Evolutionary conservation across 2,888 invertebrate genomes (phyloP).

Genomic region (Cybosia mesomella): DNA sequence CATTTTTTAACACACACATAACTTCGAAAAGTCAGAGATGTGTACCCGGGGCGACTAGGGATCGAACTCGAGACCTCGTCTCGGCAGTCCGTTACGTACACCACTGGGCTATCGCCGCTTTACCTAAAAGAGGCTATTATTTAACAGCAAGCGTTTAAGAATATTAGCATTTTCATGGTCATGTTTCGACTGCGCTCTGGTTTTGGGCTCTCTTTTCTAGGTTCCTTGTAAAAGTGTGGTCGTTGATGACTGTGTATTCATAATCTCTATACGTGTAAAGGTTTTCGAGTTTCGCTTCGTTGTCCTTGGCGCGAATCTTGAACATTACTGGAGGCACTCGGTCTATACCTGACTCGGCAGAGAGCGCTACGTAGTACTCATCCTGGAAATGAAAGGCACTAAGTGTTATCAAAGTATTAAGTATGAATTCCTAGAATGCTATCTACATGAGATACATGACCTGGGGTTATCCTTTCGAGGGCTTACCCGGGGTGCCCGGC

Average conservation of each 20-base stretch:
- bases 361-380: slow-evolving; percentile 71
- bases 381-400: slow-evolving; percentile 63
- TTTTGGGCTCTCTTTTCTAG: slow-evolving; percentile 48
- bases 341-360: slow-evolving; percentile 75
- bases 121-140: too few relatives aligned
- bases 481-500: too few relatives aligned
- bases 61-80: too few relatives aligned
- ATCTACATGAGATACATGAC: too few relatives aligned
- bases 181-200: neutral
- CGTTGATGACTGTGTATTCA: slow-evolving; percentile 70
- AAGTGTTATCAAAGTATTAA: neutral
- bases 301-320: slow-evolving; percentile 71
- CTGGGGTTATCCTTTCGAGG: too few relatives aligned
- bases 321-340: slow-evolving; percentile 79
- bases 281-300: slow-evolving; percentile 67
- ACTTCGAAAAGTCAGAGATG: too few relatives aligned
- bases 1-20: too few relatives aligned
- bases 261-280: slow-evolving; percentile 77
- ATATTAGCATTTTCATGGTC: neutral
- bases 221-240: slow-evolving; percentile 65
- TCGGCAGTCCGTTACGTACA: too few relatives aligned
- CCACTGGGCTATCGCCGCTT: too few relatives aligned
- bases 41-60: too few relatives aligned
- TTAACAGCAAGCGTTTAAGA: neutral
- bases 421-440: too few relatives aligned